phyloP scores from a whole-genome alignment of 1,140 invertebrate genomes.

The Papilio glaucus region DNA sequence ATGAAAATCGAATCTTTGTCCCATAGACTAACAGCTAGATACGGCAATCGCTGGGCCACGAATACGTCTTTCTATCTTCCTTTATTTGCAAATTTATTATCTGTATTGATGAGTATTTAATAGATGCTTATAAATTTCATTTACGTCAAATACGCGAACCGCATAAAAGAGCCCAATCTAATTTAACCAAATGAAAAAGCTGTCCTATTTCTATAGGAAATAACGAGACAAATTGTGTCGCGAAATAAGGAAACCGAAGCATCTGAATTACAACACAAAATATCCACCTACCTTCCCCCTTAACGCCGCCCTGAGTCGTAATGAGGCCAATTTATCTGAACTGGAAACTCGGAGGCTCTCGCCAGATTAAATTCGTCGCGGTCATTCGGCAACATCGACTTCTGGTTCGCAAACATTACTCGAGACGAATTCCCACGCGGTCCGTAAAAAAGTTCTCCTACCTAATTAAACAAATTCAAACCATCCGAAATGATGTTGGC shows the following conservation, averaged over 20 bases:
- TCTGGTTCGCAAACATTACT: background rate
- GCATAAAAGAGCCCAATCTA: slow-evolving; percentile 8
- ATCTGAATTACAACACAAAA: slow-evolving; percentile 22
- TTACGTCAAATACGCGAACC: background rate
- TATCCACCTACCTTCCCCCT: slow-evolving; percentile 38
- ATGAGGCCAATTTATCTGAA: slow-evolving; percentile 68
- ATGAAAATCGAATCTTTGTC: too few relatives aligned
- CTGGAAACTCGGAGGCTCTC: slow-evolving; percentile 50
- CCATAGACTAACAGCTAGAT: too few relatives aligned
- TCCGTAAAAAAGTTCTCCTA: background rate
- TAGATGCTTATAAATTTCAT: too few relatives aligned
- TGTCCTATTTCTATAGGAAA: slow-evolving; percentile 3
- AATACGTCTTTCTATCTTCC: too few relatives aligned
- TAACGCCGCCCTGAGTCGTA: slow-evolving; percentile 48
- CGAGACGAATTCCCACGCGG: background rate
- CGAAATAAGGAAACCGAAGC: slow-evolving; percentile 27
- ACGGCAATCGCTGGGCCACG: too few relatives aligned
- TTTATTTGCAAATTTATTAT: too few relatives aligned
- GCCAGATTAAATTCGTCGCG: slow-evolving; percentile 58
- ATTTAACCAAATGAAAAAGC: slow-evolving; percentile 21
- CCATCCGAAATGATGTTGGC: background rate
- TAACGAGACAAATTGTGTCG: slow-evolving; percentile 25
- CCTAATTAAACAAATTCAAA: background rate
- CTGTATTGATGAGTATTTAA: too few relatives aligned
- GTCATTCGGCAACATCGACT: slow-evolving; percentile 48